Percentiles rank a stretch among this genome's conserved stretches.
These are phyloP conservation scores for Mormyrops boulengeri DNA, from an alignment of 2,797 vertebrate genomes.

Conservation along the genomic window DNA sequence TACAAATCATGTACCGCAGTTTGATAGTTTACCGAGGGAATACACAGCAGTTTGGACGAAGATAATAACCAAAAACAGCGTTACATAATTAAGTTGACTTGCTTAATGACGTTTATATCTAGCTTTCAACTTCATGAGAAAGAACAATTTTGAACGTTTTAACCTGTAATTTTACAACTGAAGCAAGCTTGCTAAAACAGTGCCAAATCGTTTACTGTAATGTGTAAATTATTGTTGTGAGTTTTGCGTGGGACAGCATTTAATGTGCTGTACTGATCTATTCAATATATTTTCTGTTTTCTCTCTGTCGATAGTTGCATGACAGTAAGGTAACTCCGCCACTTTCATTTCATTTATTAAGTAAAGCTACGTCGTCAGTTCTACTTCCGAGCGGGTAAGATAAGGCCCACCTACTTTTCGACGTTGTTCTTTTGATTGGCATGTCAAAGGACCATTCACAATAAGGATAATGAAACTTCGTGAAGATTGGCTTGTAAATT, in stretches of 20 bases:
- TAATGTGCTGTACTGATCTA: background rate
- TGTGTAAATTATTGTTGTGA: background rate
- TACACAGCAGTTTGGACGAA: background rate
- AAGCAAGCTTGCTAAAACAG: background rate
- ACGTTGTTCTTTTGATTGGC: background rate
- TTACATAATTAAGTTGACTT: background rate
- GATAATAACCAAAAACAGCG: background rate
- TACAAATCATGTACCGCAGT: background rate
- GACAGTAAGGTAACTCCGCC: background rate
- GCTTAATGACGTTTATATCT: background rate
- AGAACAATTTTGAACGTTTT: background rate
- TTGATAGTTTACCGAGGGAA: background rate
- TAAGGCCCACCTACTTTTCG: background rate
- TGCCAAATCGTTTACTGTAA: background rate
- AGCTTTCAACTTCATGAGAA: background rate
- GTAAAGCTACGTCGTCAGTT: background rate
- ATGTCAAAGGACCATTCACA: slow-evolving; percentile 4
- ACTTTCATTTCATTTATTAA: background rate
- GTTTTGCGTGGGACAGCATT: background rate
- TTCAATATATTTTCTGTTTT: background rate
- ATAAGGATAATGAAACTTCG: background rate
- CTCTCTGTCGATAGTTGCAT: background rate
- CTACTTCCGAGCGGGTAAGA: slow-evolving; percentile 14
- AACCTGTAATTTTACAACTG: background rate
- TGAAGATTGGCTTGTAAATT: background rate